Conservation (phyloP, 2,888 invertebrate species). For the Drosophila testacea region DNA sequence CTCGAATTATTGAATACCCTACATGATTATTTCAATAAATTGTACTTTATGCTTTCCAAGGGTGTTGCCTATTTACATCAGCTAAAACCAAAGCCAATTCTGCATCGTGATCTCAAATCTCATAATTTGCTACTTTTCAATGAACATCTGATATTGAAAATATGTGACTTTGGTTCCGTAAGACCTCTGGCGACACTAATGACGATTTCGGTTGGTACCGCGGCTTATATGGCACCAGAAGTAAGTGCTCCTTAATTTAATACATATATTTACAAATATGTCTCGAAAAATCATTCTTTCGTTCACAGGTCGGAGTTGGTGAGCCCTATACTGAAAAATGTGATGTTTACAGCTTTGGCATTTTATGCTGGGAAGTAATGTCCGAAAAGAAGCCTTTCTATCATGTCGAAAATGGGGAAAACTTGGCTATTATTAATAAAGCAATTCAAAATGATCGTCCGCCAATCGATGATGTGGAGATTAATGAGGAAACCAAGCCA, state of each 20-base stretch:
- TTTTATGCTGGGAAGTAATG: conserved; percentile 51
- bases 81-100: conserved; percentile 11
- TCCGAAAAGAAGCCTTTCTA: conserved; percentile 18
- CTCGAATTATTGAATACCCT: background rate
- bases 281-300: too few relatives aligned
- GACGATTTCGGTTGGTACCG: conserved; percentile 30
- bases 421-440: background rate
- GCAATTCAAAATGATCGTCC: conserved; percentile 11
- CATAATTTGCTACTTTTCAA: conserved; percentile 29
- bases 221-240: conserved; percentile 47
- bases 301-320: background rate
- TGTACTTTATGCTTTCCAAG: conserved; percentile 10
- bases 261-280: too few relatives aligned
- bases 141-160: conserved; percentile 22
- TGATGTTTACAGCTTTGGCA: conserved; percentile 50
- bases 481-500: background rate
- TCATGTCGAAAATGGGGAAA: fast-evolving
- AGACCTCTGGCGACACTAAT: conserved; percentile 7
- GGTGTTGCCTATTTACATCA: conserved; percentile 42
- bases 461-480: background rate
- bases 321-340: conserved; percentile 16
- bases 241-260: conserved; percentile 9
- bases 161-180: conserved; percentile 55
- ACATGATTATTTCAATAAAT: too few relatives aligned
- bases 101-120: conserved; percentile 56